phyloP scores from a whole-genome alignment of 2,888 invertebrate genomes.

The Rhimphoctona megacephalus region DNA sequence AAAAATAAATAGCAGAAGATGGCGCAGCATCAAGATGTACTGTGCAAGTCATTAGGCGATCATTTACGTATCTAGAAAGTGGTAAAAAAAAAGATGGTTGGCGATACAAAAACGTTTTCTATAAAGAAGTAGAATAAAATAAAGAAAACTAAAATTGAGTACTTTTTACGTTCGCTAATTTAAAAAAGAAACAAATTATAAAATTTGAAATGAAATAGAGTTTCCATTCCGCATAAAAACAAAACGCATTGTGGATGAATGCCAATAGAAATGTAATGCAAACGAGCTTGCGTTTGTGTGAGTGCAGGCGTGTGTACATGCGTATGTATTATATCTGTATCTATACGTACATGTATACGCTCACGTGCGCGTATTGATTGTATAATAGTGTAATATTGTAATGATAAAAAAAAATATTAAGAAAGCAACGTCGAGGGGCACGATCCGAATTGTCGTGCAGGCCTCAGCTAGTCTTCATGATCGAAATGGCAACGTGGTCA shows the following conservation, averaged over 20 bases:
- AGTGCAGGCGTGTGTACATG: conserved; percentile 27
- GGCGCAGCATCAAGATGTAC: conserved; percentile 3
- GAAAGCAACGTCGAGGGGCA: conserved; percentile 58
- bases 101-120: not conserved
- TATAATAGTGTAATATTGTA: conserved; percentile 61
- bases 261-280: conserved; percentile 22
- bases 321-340: conserved; percentile 43
- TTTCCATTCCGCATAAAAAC: conserved; percentile 46
- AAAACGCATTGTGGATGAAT: conserved; percentile 58
- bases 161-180: not conserved
- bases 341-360: conserved; percentile 27
- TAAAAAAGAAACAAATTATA: not conserved
- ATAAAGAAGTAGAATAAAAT: not conserved
- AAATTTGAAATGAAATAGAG: not conserved
- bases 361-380: conserved; percentile 41
- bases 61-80: not conserved
- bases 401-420: conserved; percentile 29
- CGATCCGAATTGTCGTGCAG: conserved; percentile 76
- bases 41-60: not conserved
- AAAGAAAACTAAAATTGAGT: not conserved
- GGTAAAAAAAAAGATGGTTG: not conserved
- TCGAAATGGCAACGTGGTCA: conserved; percentile 79
- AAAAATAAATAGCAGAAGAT: not conserved
- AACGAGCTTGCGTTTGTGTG: not conserved
- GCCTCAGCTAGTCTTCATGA: conserved; percentile 84